Conservation (phyloP, 2,888 invertebrate species). For the Tryphoninae sp. region DNA sequence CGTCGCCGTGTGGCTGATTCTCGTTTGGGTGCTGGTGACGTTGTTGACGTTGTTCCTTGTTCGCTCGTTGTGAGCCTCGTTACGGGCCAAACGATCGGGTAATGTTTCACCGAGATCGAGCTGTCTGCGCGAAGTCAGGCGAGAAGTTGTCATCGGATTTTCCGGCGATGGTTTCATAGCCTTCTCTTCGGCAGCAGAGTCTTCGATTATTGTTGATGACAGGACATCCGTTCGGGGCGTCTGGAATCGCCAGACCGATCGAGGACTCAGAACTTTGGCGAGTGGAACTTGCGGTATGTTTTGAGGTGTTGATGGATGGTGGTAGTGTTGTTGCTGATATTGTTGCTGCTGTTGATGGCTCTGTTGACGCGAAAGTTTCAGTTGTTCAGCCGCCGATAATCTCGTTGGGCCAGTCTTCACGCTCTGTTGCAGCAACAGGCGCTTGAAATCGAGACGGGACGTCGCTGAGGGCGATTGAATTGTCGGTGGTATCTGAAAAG, state of each 20-base stretch:
- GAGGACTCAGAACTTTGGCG: constrained; percentile 86
- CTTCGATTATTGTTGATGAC: constrained; percentile 93
- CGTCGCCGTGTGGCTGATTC: neutral
- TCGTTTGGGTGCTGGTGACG: neutral
- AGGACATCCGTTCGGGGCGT: constrained; percentile 91
- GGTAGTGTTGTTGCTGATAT: constrained; percentile 82
- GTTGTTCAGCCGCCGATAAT: constrained; percentile 90
- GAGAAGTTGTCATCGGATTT: constrained; percentile 69
- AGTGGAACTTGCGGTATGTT: constrained; percentile 69
- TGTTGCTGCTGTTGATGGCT: constrained; percentile 75
- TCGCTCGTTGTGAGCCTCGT: constrained; percentile 47
- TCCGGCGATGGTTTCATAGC: constrained; percentile 80
- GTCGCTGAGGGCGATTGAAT: constrained; percentile 86
- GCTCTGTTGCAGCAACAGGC: constrained; percentile 89
- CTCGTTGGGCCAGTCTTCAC: constrained; percentile 86
- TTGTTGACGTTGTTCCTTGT: constrained; percentile 15
- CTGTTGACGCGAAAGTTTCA: constrained; percentile 86
- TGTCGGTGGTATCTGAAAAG: constrained; percentile 71
- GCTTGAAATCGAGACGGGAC: constrained; percentile 92
- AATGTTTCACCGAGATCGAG: constrained; percentile 67
- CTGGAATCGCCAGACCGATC: constrained; percentile 88
- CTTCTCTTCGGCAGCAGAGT: constrained; percentile 90
- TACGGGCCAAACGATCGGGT: constrained; percentile 39
- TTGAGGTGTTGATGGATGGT: constrained; percentile 77
- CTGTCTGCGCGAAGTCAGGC: constrained; percentile 70